Evolutionary conservation across 2,113 vertebrate species (phyloP).

Genomic region (Lepus americanus): DNA sequence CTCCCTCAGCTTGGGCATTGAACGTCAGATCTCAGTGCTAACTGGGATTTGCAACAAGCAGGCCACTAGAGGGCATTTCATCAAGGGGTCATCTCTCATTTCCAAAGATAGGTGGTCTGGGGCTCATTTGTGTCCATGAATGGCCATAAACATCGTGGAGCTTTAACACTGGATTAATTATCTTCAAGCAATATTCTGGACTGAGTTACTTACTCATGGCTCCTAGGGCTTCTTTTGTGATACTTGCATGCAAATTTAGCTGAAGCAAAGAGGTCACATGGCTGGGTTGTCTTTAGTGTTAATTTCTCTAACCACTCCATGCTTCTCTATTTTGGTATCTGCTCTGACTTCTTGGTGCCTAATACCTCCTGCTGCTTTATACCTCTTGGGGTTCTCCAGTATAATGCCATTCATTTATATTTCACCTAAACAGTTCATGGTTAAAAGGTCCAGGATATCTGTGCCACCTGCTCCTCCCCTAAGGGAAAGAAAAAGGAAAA

Average conservation of each 20-base stretch:
- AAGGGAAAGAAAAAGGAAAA: background rate
- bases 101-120: conserved; percentile 6
- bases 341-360: background rate
- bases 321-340: background rate
- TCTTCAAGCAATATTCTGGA: background rate
- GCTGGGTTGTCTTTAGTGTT: background rate
- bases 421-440: background rate
- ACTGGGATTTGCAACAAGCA: background rate
- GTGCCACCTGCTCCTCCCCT: accelerated
- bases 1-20: background rate
- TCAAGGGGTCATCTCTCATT: background rate
- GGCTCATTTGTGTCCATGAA: background rate
- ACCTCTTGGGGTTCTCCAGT: background rate
- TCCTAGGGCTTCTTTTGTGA: background rate
- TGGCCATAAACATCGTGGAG: conserved; percentile 17
- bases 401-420: background rate
- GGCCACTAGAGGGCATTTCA: background rate
- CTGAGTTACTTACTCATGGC: background rate
- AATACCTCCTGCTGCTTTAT: background rate
- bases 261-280: background rate
- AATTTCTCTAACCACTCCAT: background rate
- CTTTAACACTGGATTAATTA: conserved; percentile 14
- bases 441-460: background rate
- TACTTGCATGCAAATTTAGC: background rate
- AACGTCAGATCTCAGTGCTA: background rate